These are phyloP conservation scores for Neoaliturus tenellus DNA, from an alignment of 2,888 invertebrate species.

Conservation along the genomic window DNA sequence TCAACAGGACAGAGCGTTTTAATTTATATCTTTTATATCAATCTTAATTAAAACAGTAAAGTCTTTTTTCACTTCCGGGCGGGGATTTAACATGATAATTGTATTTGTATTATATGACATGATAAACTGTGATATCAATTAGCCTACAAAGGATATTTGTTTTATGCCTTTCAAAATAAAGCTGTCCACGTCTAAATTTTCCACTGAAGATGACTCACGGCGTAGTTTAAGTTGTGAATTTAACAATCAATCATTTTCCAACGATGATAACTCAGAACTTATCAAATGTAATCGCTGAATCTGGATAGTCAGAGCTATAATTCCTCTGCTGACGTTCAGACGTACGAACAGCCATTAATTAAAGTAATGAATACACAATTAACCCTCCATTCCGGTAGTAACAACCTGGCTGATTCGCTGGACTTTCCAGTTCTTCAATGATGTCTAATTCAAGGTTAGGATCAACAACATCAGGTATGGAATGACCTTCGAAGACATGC, in stretches of 20 bases:
- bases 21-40: no score
- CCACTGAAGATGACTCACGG: background rate
- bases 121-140: no score
- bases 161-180: no score
- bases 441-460: background rate
- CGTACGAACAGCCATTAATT: background rate
- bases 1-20: no score
- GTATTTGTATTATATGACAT: no score
- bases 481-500: no score
- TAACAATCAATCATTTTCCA: background rate
- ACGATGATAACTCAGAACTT: background rate
- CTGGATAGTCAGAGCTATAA: background rate
- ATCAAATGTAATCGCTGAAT: conserved; percentile 13
- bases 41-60: no score
- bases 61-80: no score
- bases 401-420: background rate
- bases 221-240: background rate
- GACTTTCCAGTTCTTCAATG: background rate
- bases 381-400: background rate
- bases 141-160: no score
- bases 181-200: no score
- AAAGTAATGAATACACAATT: background rate
- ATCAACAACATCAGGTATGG: background rate
- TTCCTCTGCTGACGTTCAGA: no score
- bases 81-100: no score